A percentile compares a stretch with the other conserved stretches of the same genome.
Evolutionary conservation across 2,113 vertebrate genomes (phyloP).

Genomic region (Egretta garzetta): DNA sequence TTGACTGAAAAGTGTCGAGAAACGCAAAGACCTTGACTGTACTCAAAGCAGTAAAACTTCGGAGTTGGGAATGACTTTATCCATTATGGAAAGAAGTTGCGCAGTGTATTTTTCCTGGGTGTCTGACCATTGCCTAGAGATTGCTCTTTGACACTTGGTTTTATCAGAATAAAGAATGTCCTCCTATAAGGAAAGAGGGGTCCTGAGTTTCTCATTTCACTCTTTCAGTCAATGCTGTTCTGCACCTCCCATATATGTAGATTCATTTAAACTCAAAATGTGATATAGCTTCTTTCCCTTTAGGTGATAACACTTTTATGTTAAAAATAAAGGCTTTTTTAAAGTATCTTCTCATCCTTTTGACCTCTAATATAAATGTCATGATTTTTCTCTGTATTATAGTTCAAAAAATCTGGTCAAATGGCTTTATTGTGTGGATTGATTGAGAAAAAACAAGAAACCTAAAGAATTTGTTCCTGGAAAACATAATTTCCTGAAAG

Average conservation of each 20-base stretch:
- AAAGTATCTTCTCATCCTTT: background rate
- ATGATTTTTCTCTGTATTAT: background rate
- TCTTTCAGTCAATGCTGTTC: background rate
- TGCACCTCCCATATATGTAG: background rate
- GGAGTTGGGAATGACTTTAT: background rate
- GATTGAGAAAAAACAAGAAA: conserved; percentile 1
- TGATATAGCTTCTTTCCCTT: background rate
- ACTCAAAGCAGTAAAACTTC: background rate
- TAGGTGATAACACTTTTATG: background rate
- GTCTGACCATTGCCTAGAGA: background rate
- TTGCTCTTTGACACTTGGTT: background rate
- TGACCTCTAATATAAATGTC: background rate
- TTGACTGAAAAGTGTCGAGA: background rate
- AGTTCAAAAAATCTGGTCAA: background rate
- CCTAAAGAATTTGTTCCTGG: background rate
- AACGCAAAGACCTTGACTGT: background rate
- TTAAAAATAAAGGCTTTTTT: background rate
- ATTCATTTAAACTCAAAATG: background rate
- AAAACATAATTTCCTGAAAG: conserved; percentile 26
- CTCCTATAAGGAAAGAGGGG: background rate
- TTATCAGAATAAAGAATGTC: background rate
- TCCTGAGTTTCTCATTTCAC: background rate
- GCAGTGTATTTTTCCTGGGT: background rate
- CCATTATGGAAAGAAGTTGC: background rate
- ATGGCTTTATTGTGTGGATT: background rate